phyloP scores from a whole-genome alignment of 2,888 invertebrate genomes.

The Andrena camellia region DNA sequence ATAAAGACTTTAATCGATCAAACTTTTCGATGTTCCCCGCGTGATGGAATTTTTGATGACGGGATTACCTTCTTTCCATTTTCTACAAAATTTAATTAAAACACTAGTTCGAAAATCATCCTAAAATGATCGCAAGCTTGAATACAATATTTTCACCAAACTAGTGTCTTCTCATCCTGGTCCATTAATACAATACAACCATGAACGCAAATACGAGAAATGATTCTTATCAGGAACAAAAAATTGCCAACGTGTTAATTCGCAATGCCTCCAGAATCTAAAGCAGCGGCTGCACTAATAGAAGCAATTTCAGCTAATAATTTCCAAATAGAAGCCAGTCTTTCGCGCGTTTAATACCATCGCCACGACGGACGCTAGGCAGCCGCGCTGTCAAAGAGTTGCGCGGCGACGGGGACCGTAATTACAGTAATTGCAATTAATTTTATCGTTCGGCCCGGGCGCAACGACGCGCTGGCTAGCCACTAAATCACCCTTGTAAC shows the following conservation, averaged over 20 bases:
- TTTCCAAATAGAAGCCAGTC: neutral
- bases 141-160: too few species aligned
- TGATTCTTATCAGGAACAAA: too few species aligned
- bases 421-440: slow-evolving; percentile 60
- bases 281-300: neutral
- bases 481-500: slow-evolving; percentile 54
- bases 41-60: slow-evolving; percentile 1
- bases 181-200: too few species aligned
- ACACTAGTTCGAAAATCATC: neutral
- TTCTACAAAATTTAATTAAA: neutral
- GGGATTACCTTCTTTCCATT: neutral
- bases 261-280: too few species aligned
- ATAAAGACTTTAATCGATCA: slow-evolving; percentile 25
- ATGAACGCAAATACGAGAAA: too few species aligned
- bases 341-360: neutral
- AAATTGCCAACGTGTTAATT: too few species aligned
- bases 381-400: neutral
- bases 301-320: neutral
- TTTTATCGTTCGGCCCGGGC: slow-evolving; percentile 38
- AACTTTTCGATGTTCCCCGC: neutral
- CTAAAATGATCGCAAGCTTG: too few species aligned
- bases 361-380: neutral
- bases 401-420: slow-evolving; percentile 19
- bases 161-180: neutral
- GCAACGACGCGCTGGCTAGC: slow-evolving; percentile 30